Evolutionary conservation across 2,113 vertebrate genomes (phyloP).

Genomic region (Vidua macroura): DNA sequence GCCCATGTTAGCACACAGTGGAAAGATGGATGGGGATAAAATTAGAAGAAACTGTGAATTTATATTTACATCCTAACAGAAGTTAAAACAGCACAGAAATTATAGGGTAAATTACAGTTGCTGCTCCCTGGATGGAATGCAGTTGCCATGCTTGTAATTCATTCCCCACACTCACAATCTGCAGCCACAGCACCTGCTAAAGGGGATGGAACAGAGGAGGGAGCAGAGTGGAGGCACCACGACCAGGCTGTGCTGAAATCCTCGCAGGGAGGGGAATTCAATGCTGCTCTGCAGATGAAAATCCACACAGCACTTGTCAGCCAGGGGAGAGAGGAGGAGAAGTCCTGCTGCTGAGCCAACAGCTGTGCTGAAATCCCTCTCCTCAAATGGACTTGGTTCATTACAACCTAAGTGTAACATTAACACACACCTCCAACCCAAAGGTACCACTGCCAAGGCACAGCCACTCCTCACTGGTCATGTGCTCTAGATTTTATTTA

Average conservation of each 20-base stretch:
- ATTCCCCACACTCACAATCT: not conserved
- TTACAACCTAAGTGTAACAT: not conserved
- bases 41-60: not conserved
- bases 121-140: not conserved
- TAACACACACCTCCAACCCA: not conserved
- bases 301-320: not conserved
- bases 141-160: not conserved
- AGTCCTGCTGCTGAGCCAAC: not conserved
- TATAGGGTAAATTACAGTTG: not conserved
- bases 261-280: not conserved
- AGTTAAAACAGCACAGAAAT: not conserved
- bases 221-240: rapidly evolving
- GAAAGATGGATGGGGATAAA: not conserved
- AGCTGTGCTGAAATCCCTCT: rapidly evolving
- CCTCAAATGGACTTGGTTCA: not conserved
- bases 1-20: not conserved
- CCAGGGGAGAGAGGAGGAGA: not conserved
- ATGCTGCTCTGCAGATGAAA: not conserved
- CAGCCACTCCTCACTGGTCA: too few relatives aligned
- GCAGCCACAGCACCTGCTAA: not conserved
- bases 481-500: not conserved
- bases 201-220: not conserved
- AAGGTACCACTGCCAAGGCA: not conserved
- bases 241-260: not conserved
- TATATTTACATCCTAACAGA: not conserved